Percentiles rank a stretch among this genome's conserved stretches.
Evolutionary conservation across 2,888 invertebrate species (phyloP).

Genomic region (Eurytoma californica): DNA sequence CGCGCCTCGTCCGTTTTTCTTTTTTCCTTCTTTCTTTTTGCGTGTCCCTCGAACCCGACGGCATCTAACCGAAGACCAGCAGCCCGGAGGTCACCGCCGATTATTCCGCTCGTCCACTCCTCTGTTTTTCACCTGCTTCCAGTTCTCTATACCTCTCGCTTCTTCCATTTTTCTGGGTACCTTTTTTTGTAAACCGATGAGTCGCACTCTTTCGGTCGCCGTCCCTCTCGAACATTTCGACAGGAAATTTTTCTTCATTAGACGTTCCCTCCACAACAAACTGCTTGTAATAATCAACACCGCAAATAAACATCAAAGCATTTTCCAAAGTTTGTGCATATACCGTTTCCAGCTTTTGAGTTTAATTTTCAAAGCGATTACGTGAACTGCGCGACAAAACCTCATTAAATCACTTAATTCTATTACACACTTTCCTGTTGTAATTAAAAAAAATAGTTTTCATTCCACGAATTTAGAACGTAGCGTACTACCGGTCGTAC

Average conservation of each 20-base stretch:
- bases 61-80: slow-evolving; percentile 43
- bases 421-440: too few relatives aligned
- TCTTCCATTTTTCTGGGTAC: slow-evolving; percentile 3
- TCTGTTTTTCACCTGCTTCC: slow-evolving; percentile 46
- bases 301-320: too few relatives aligned
- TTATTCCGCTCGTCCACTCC: slow-evolving; percentile 54
- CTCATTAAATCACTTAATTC: too few relatives aligned
- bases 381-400: too few relatives aligned
- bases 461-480: too few relatives aligned
- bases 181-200: slow-evolving; percentile 33
- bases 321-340: too few relatives aligned
- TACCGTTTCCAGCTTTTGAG: too few relatives aligned
- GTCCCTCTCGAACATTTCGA: neutral
- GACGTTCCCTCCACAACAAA: neutral
- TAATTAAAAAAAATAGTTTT: too few relatives aligned
- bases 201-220: slow-evolving; percentile 18
- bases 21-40: slow-evolving; percentile 1
- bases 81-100: slow-evolving; percentile 50
- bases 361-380: too few relatives aligned
- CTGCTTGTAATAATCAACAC: too few relatives aligned
- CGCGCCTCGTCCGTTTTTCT: slow-evolving; percentile 19
- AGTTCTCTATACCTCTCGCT: neutral
- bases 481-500: too few relatives aligned
- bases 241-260: neutral
- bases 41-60: slow-evolving; percentile 7